A percentile compares a stretch with the other conserved stretches of the same genome.
Conservation (phyloP, 2,797 vertebrate genomes). For the Tamandua tetradactyla region DNA sequence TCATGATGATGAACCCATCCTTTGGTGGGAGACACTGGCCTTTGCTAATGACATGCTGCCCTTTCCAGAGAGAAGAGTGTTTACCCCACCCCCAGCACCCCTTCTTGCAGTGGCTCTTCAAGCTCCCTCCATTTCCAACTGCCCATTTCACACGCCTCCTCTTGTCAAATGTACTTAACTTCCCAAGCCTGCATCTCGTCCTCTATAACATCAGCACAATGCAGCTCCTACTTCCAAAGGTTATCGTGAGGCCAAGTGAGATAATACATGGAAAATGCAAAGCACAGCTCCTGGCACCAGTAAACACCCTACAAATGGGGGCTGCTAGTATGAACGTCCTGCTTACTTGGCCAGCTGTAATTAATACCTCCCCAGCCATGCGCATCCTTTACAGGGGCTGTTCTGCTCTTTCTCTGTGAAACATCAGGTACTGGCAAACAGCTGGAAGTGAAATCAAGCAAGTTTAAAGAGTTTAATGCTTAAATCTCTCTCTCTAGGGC, state of each 20-base stretch:
- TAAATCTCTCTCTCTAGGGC: background rate
- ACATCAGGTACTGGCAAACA: background rate
- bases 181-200: background rate
- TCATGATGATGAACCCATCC: background rate
- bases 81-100: background rate
- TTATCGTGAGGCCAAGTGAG: background rate
- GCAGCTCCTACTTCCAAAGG: background rate
- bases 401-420: background rate
- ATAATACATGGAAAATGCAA: background rate
- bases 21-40: rapidly evolving
- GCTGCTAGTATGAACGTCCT: background rate
- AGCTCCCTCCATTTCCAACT: background rate
- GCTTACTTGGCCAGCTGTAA: background rate
- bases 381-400: background rate
- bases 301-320: background rate
- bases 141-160: background rate
- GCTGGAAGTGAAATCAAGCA: background rate
- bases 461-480: background rate
- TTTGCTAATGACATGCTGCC: background rate
- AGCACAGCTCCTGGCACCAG: rapidly evolving
- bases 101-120: background rate
- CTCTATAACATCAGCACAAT: background rate
- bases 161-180: background rate
- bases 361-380: background rate
- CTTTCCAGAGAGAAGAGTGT: background rate